phyloP scores from a whole-genome alignment of 2,113 vertebrate genomes.

The Saguinus imperator region DNA sequence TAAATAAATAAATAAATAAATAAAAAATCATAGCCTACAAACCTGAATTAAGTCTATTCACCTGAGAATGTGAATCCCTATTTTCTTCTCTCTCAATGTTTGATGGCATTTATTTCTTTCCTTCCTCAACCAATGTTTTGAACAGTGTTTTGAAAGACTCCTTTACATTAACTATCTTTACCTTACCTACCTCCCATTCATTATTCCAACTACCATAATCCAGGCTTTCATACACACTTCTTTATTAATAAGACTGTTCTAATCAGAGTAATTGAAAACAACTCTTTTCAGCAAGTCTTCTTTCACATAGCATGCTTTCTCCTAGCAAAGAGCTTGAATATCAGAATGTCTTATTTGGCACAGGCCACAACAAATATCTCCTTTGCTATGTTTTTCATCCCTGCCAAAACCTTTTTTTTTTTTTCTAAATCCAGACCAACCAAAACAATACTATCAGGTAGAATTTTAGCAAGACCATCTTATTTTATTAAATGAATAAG shows the following conservation, averaged over 20 bases:
- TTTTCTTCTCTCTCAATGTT: not conserved
- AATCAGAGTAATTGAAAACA: not conserved
- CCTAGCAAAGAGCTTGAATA: not conserved
- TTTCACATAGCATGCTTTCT: not conserved
- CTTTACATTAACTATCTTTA: conserved; percentile 6
- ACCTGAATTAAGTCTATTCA: not conserved
- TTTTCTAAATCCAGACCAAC: not conserved
- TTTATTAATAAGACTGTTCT: not conserved
- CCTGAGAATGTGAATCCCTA: not conserved
- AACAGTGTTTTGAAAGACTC: not conserved
- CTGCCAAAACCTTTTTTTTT: not conserved
- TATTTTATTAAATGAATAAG: not conserved
- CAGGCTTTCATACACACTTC: not conserved
- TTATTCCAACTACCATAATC: not conserved
- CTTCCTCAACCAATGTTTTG: not conserved
- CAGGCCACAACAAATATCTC: not conserved
- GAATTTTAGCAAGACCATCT: conserved; percentile 2
- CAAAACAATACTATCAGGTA: conserved; percentile 9
- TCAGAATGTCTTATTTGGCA: not conserved
- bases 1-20: too few species aligned
- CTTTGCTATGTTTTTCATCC: conserved; percentile 2
- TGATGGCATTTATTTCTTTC: not conserved
- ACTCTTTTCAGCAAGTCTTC: not conserved
- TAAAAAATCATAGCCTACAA: not conserved
- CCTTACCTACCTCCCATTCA: not conserved